Base-by-base conservation (phyloP, 2,113 vertebrate species). In the Boleophthalmus pectinirostris region DNA sequence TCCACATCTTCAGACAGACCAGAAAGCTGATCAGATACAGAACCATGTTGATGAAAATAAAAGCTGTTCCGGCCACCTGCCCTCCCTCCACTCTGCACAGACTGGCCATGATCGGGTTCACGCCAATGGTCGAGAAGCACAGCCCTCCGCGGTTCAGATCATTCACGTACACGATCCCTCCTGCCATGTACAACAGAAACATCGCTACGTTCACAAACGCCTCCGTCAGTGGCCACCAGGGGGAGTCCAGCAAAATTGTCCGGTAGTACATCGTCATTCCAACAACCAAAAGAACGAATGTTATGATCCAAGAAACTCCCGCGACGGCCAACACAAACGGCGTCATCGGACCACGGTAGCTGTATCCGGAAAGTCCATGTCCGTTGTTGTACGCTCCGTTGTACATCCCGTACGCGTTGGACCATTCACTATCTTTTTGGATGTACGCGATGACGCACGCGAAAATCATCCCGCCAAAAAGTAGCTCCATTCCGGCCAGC, bases 211-310 rank as follows among this genome's bases (percentile, higher is more conserved):
- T 94, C 69, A 94, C 88, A 49, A 86, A 78, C 3, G 90, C 92
- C 78, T 95, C 94, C 0, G 94, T 91, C 43, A 94, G 85, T 0
- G 94, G 94, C 94, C 95, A 95, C 95, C 95, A 95, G 73, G 87
- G 67, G 1, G 94, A 84, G 68, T 92, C 80, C 0, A 95, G 91
- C 38, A 95, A 93, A 69, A 94, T 92, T 24, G 92, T 90, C 66
- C 89, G 85, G 66, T 95, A 94, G 83, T 94, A 93, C 90, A 92
- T 89, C 0, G 94, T 94, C 65, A 94, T 66, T 7, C 94, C 94
- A 51, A 93, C 77, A 33, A 89, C 90, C 58, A 92, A 64, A 9
- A 95, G 79, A 3, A 87, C 57, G 16, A 93, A 18, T 0, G 94
- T 93, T 15, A 94, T 69, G 2, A 94, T 67, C 93, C 94, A 95